Conservation (phyloP, 2,797 vertebrate genomes). For the Anomalospiza imberbis region DNA sequence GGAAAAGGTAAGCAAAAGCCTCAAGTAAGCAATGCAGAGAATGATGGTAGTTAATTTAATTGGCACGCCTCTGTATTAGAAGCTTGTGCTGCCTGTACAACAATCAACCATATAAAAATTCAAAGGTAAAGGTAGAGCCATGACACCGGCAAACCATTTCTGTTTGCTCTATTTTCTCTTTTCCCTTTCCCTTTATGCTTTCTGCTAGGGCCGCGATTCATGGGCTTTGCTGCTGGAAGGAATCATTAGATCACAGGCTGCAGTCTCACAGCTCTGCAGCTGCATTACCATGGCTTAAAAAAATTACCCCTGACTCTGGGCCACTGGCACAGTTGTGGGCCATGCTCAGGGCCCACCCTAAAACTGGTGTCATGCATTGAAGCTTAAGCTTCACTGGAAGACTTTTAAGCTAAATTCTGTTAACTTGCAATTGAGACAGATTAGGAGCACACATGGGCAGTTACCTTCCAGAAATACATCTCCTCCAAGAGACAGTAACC, state of each 20-base stretch:
- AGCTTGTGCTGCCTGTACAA: not conserved
- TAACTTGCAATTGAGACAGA: not conserved
- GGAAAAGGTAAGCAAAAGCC: not conserved
- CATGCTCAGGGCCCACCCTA: not conserved
- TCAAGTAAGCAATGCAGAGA: not conserved
- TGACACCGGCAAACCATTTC: not conserved
- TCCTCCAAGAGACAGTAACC: not conserved
- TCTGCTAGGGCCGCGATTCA: rapidly evolving
- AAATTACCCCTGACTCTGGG: not conserved
- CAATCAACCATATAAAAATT: not conserved
- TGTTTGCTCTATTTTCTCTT: not conserved
- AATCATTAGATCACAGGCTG: not conserved
- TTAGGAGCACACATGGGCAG: not conserved
- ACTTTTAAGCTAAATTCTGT: not conserved
- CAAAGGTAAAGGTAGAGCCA: not conserved
- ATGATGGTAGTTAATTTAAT: not conserved
- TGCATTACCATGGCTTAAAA: not conserved
- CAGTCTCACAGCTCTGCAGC: rapidly evolving
- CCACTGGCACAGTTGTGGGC: not conserved
- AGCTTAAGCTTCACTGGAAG: not conserved
- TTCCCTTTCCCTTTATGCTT: not conserved
- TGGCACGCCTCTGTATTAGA: not conserved
- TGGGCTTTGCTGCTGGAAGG: not conserved
- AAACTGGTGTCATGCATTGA: not conserved
- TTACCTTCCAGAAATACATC: not conserved